Percentiles rank a stretch among this genome's conserved stretches.
phyloP scores from a whole-genome alignment of 1,140 invertebrate genomes.

The Euwallacea fornicatus region DNA sequence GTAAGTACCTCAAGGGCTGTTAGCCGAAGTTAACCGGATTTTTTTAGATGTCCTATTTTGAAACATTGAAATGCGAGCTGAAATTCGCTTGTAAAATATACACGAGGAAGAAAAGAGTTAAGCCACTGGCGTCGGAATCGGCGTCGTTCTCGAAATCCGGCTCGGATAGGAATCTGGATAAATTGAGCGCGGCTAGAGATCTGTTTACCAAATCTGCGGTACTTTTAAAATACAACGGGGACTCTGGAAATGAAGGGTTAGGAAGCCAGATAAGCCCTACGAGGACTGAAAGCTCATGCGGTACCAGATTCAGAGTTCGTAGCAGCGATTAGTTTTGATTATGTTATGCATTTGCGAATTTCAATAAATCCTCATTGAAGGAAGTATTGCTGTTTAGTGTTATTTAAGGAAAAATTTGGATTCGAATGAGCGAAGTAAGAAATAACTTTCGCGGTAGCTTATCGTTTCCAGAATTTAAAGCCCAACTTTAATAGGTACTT shows the following conservation, averaged over 20 bases:
- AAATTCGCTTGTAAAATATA: slow-evolving; percentile 66
- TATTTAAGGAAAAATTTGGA: too few species aligned
- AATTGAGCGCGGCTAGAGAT: background rate
- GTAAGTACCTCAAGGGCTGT: slow-evolving; percentile 52
- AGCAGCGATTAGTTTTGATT: too few species aligned
- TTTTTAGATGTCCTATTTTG: slow-evolving; percentile 61
- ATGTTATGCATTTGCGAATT: too few species aligned
- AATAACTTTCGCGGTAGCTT: too few species aligned
- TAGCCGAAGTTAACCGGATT: background rate
- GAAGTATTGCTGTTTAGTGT: too few species aligned
- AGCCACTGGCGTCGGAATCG: slow-evolving; percentile 38
- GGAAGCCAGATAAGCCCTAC: background rate
- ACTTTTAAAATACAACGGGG: background rate
- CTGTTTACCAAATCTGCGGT: background rate
- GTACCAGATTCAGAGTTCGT: too few species aligned
- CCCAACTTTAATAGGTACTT: too few species aligned
- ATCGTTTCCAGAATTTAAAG: too few species aligned
- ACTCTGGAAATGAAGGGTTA: background rate
- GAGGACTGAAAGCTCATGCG: background rate
- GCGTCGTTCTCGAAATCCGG: slow-evolving; percentile 21
- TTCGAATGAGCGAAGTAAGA: too few species aligned
- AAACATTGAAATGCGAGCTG: slow-evolving; percentile 66
- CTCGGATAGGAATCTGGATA: background rate
- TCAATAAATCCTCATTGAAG: too few species aligned
- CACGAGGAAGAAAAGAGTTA: slow-evolving; percentile 64